phyloP scores from a whole-genome alignment of 1,140 invertebrate genomes.

The Fopius arisanus region DNA sequence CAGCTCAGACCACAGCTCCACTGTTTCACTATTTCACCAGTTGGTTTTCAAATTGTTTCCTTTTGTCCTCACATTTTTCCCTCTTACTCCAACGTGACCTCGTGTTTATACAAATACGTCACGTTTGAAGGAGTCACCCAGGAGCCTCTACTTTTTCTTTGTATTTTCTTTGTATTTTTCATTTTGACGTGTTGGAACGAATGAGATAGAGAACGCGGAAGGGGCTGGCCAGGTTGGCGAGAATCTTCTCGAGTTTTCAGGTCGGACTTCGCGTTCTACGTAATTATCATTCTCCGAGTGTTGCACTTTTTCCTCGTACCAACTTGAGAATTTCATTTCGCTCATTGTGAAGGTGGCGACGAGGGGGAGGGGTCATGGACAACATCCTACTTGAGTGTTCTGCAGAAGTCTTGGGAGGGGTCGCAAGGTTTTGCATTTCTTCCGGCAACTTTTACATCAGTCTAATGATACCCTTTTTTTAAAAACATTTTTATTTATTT shows the following conservation, averaged over 20 bases:
- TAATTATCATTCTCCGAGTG: conserved; percentile 32
- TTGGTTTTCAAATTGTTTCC: conserved; percentile 8
- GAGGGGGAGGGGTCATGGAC: neutral
- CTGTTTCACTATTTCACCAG: conserved; percentile 19
- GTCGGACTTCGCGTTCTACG: conserved; percentile 1
- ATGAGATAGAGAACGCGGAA: neutral
- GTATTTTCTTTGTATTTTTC: neutral
- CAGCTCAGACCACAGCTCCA: neutral
- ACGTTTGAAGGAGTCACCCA: neutral
- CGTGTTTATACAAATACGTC: conserved; percentile 27
- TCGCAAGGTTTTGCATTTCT: neutral
- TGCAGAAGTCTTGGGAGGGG: neutral
- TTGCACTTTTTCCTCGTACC: conserved; percentile 25
- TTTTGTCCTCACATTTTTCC: conserved; percentile 6
- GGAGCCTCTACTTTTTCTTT: neutral
- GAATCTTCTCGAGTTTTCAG: neutral
- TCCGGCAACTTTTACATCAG: neutral
- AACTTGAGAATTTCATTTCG: conserved; percentile 23
- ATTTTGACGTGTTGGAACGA: neutral
- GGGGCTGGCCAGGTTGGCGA: neutral
- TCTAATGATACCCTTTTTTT: neutral
- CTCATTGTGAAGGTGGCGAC: conserved; percentile 8
- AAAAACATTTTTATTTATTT: too few relatives aligned
- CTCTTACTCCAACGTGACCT: neutral
- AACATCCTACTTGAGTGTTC: neutral